phyloP scores from a whole-genome alignment of 2,113 vertebrate genomes.

The Rhinogobius similis region DNA sequence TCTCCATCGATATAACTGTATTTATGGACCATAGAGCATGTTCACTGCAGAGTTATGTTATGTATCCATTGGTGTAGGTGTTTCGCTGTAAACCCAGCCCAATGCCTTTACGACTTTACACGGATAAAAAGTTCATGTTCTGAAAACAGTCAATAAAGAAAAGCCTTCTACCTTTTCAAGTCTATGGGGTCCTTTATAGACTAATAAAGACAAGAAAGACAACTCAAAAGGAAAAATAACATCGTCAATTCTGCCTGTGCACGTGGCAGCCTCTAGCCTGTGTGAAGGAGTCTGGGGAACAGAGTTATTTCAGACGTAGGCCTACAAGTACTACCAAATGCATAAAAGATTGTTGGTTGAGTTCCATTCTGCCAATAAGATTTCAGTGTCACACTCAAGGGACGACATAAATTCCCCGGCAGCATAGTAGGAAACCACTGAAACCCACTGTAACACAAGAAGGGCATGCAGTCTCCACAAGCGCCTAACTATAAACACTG shows the following conservation, averaged over 20 bases:
- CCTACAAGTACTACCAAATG: neutral
- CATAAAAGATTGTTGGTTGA: neutral
- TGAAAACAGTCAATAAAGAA: neutral
- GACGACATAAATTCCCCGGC: neutral
- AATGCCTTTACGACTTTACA: neutral
- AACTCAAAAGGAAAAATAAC: too few relatives aligned
- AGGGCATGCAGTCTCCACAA: neutral
- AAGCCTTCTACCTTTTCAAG: neutral
- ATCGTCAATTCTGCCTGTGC: too few relatives aligned
- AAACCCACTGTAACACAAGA: neutral
- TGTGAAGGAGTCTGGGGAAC: too few relatives aligned
- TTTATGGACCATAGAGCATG: constrained; percentile 3
- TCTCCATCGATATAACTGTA: neutral
- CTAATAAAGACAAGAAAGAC: too few relatives aligned
- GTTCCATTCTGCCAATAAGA: neutral
- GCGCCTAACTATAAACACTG: neutral
- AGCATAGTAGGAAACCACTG: neutral
- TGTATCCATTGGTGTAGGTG: neutral
- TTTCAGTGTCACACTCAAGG: neutral
- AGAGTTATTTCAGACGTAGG: neutral
- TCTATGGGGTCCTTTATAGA: neutral
- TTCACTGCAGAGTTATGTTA: neutral
- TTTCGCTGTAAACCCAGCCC: neutral
- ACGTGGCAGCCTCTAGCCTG: too few relatives aligned
- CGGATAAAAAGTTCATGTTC: neutral